Evolutionary conservation across 1,140 invertebrate genomes (phyloP).

Genomic region (Physella acuta): DNA sequence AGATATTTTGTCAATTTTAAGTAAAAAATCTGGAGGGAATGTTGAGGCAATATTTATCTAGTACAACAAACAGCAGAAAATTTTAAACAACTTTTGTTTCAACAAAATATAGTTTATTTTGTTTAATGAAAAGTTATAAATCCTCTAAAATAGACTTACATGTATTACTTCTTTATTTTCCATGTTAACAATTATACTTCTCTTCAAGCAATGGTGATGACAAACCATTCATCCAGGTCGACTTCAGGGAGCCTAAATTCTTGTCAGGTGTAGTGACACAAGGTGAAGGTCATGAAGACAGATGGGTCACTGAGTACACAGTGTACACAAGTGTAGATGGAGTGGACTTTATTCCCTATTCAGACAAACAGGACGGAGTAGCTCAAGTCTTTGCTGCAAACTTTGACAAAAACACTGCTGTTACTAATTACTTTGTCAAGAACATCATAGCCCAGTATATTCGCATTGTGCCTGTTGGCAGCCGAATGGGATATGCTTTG

Average conservation of each 20-base stretch:
- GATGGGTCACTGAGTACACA: slow-evolving; percentile 52
- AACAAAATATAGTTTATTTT: no score
- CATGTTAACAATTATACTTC: background rate
- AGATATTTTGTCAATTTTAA: no score
- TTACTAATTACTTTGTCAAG: slow-evolving; percentile 37
- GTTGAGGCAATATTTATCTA: no score
- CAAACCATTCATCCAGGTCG: slow-evolving; percentile 32
- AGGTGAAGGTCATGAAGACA: slow-evolving; percentile 31
- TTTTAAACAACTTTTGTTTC: no score
- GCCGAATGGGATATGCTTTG: background rate
- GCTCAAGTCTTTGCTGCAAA: slow-evolving; percentile 38
- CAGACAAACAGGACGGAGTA: slow-evolving; percentile 25
- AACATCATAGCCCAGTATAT: background rate
- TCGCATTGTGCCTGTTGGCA: background rate
- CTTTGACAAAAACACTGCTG: slow-evolving; percentile 29
- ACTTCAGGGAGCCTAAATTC: slow-evolving; percentile 52
- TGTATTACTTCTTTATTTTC: background rate
- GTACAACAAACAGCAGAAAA: no score
- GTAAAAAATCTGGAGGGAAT: no score
- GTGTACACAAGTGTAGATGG: slow-evolving; percentile 54
- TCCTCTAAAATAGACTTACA: background rate
- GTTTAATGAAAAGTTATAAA: background rate
- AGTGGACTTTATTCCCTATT: slow-evolving; percentile 35
- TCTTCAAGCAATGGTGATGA: background rate
- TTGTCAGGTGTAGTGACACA: slow-evolving; percentile 52